These are phyloP conservation scores for Sebastes matsubarae DNA, from an alignment of 2,797 vertebrate genomes.

Conservation along the genomic window DNA sequence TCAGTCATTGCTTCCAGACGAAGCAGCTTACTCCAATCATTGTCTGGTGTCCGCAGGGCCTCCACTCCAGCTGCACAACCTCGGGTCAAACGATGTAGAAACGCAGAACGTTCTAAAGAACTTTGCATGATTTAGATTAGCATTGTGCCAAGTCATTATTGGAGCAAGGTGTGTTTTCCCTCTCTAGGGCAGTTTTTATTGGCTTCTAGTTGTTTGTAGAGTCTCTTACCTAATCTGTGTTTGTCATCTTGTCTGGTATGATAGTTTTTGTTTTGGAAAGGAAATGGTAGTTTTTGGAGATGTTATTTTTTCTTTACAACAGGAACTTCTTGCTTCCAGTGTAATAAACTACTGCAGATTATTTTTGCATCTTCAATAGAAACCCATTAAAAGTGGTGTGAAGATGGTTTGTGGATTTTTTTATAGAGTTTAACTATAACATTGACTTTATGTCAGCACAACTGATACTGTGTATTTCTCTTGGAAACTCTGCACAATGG, in stretches of 20 bases:
- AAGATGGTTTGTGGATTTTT: not conserved
- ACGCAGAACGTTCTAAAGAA: constrained; percentile 19
- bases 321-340: not conserved
- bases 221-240: constrained; percentile 55
- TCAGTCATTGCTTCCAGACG: constrained; percentile 53
- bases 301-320: constrained; percentile 11
- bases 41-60: constrained; percentile 22
- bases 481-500: not conserved
- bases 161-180: constrained; percentile 53
- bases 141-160: constrained; percentile 45
- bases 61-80: constrained; percentile 50
- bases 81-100: constrained; percentile 36
- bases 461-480: not conserved
- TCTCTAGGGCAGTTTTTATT: constrained; percentile 33
- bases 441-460: constrained; percentile 3
- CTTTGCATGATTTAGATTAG: constrained; percentile 33
- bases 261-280: constrained; percentile 48
- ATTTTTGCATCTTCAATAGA: not conserved
- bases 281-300: constrained; percentile 15
- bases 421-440: not conserved
- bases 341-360: not conserved
- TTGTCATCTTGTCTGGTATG: constrained; percentile 65
- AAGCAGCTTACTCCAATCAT: constrained; percentile 38
- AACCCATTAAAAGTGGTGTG: not conserved
- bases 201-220: constrained; percentile 36